Percentiles rank a stretch among this genome's conserved stretches.
phyloP scores from a whole-genome alignment of 2,797 vertebrate genomes.

The Discoglossus pictus region DNA sequence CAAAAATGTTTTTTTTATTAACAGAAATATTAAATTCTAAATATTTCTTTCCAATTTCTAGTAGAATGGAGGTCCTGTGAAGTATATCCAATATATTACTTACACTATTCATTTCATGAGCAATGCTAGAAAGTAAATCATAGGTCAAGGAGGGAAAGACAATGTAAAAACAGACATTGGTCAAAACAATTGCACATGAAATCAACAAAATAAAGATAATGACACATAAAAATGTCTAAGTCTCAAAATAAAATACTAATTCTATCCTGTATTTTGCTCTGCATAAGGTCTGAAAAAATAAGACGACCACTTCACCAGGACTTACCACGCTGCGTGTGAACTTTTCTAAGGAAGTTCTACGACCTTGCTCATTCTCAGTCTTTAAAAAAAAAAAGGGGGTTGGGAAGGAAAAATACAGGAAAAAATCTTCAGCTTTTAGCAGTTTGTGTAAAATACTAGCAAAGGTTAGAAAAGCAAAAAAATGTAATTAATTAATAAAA shows the following conservation, averaged over 20 bases:
- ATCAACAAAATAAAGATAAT: constrained; percentile 13
- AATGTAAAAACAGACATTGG: constrained; percentile 10
- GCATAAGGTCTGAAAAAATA: constrained; percentile 53
- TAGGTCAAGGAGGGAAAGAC: no score
- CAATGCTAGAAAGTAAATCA: no score
- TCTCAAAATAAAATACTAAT: constrained; percentile 52
- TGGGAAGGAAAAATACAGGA: constrained; percentile 71
- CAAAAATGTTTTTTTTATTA: no score
- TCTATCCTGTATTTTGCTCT: constrained; percentile 6
- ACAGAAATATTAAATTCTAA: no score
- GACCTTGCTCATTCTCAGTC: constrained; percentile 94
- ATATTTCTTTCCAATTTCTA: no score
- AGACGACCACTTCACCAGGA: constrained; percentile 64
- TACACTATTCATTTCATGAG: no score
- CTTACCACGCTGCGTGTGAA: constrained; percentile 97
- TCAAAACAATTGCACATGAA: constrained; percentile 16
- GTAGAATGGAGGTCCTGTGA: no score
- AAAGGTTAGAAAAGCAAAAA: constrained; percentile 63
- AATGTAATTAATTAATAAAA: no score
- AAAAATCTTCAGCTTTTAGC: constrained; percentile 71
- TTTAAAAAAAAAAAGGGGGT: constrained; percentile 65
- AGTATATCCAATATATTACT: no score
- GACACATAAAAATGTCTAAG: constrained; percentile 35
- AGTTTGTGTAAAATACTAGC: constrained; percentile 63
- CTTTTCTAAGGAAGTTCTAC: constrained; percentile 98